Percentiles rank a stretch among this genome's conserved stretches.
phyloP scores from a whole-genome alignment of 2,113 vertebrate species.

The Chunga burmeisteri region DNA sequence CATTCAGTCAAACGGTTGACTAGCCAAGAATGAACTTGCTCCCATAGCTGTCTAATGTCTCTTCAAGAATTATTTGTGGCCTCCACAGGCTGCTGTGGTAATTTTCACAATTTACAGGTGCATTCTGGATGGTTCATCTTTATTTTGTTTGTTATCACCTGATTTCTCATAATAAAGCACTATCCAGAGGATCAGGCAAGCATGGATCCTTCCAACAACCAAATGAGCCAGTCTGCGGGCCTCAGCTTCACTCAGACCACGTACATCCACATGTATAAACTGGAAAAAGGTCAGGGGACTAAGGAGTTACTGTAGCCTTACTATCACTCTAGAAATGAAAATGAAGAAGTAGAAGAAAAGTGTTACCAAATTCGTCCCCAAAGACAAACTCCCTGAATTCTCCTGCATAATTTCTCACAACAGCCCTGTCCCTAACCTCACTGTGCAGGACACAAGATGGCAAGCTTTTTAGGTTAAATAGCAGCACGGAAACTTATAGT shows the following conservation, averaged over 20 bases:
- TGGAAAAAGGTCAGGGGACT: neutral
- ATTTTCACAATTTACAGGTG: neutral
- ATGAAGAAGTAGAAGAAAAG: neutral
- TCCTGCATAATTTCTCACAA: neutral
- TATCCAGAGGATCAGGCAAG: neutral
- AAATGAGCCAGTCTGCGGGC: neutral
- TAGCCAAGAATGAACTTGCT: neutral
- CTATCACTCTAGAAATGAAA: neutral
- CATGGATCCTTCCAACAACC: neutral
- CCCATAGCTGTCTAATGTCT: neutral
- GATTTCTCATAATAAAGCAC: neutral
- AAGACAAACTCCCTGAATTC: neutral
- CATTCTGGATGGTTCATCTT: neutral
- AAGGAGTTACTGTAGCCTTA: neutral
- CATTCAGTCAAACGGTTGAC: neutral
- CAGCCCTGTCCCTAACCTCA: neutral
- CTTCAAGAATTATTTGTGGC: neutral
- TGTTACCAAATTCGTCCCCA: neutral
- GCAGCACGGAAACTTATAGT: fast-evolving
- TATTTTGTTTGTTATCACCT: neutral
- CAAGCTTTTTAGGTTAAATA: neutral
- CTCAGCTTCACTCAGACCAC: neutral
- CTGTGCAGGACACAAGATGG: neutral
- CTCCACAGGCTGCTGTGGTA: neutral
- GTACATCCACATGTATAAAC: neutral